Evolutionary conservation across 37 sponge, comb jelly and placozoan genomes (phyloP).

Genomic region (Dysidea cf. avara): DNA sequence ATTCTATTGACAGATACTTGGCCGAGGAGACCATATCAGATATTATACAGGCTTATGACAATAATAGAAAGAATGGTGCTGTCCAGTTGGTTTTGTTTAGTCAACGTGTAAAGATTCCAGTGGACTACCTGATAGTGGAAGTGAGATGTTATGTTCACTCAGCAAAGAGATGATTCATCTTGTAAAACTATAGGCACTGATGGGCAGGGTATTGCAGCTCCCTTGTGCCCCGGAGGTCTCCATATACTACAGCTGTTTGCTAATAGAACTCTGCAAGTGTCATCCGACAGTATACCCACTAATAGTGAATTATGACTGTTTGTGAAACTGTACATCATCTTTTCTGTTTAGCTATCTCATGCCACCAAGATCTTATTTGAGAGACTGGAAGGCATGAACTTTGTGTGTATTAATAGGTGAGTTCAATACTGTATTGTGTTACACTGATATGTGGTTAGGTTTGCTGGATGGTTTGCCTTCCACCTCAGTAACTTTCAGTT

Average conservation of each 20-base stretch:
- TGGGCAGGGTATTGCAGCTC: conserved; percentile 70
- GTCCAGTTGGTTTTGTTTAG: not conserved
- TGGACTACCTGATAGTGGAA: conserved; percentile 43
- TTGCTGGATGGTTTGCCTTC: conserved; percentile 89
- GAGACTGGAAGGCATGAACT: conserved; percentile 85
- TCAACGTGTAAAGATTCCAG: conserved; percentile 25
- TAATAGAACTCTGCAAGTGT: conserved; percentile 83
- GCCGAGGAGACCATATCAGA: conserved; percentile 65
- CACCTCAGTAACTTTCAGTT: conserved; percentile 93
- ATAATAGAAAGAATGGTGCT: conserved; percentile 69
- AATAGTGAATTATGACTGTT: conserved; percentile 53
- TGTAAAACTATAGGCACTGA: conserved; percentile 64
- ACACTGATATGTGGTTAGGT: conserved; percentile 25
- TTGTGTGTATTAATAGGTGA: conserved; percentile 68
- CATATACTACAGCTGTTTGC: conserved; percentile 74
- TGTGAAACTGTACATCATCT: not conserved
- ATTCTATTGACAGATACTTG: conserved; percentile 84
- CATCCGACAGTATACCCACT: conserved; percentile 62
- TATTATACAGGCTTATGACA: conserved; percentile 53
- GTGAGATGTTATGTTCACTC: not conserved
- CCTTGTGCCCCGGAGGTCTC: conserved; percentile 76
- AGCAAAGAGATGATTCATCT: not conserved
- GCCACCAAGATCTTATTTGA: conserved; percentile 66
- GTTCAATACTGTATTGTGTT: not conserved
- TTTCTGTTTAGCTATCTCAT: conserved; percentile 57